These are phyloP conservation scores for Marasmarcha lunaedactyla DNA, from an alignment of 2,888 invertebrate genomes.

Conservation along the genomic window DNA sequence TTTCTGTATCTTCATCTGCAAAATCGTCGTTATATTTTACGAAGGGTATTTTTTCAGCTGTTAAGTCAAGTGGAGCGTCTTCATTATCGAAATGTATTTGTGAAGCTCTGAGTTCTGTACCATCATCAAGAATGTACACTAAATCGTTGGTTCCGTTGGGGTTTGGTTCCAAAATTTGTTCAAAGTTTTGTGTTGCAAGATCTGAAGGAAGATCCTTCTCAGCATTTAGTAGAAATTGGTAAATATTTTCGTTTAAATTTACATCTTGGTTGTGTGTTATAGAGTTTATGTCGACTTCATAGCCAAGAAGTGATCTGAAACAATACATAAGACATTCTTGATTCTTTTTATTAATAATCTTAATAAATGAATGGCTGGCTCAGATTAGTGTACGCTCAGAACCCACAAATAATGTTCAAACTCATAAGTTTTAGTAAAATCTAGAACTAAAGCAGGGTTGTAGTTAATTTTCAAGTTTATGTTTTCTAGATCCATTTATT, in stretches of 20 bases:
- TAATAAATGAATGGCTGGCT: too few relatives aligned
- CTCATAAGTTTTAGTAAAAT: too few relatives aligned
- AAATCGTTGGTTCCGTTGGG: conserved; percentile 27
- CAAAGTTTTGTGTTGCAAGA: conserved; percentile 21
- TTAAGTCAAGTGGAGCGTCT: conserved; percentile 43
- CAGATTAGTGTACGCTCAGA: too few relatives aligned
- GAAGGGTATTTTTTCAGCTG: conserved; percentile 50
- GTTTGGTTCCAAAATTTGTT: conserved; percentile 25
- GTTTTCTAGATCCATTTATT: too few relatives aligned
- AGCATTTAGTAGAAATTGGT: conserved; percentile 43
- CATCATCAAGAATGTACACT: conserved; percentile 52
- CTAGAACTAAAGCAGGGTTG: too few relatives aligned
- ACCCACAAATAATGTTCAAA: too few relatives aligned
- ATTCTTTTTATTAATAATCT: too few relatives aligned
- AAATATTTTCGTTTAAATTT: conserved; percentile 45
- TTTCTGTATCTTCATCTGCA: conserved; percentile 26
- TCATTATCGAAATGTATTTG: conserved; percentile 64
- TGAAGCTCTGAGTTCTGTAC: conserved; percentile 56
- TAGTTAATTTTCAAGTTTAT: too few relatives aligned
- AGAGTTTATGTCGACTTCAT: conserved; percentile 48
- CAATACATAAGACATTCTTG: neutral
- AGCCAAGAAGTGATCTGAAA: conserved; percentile 44
- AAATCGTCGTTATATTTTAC: conserved; percentile 34
- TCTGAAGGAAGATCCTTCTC: conserved; percentile 27
- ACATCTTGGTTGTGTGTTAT: conserved; percentile 50